phyloP scores from a whole-genome alignment of 1,140 invertebrate species.

The Drosophila ercepeae region DNA sequence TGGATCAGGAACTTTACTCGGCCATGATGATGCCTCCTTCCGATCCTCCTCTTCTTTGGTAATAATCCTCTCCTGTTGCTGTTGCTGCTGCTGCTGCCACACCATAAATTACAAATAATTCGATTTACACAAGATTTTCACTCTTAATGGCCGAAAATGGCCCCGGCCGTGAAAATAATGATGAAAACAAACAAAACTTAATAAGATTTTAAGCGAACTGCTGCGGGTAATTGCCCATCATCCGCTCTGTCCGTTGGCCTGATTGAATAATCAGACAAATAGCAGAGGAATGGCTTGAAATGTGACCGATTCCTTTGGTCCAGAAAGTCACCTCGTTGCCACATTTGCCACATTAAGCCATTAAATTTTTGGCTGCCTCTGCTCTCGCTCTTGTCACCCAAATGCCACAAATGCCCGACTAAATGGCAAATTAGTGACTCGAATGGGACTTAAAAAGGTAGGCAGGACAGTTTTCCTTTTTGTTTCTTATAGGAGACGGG shows the following conservation, averaged over 20 bases:
- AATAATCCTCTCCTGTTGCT: conserved; percentile 63
- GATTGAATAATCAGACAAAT: conserved; percentile 61
- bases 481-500: conserved; percentile 1
- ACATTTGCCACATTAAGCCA: conserved; percentile 69
- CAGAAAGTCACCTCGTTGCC: conserved; percentile 22
- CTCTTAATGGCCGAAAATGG: conserved; percentile 81
- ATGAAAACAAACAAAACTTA: conserved; percentile 82
- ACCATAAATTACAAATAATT: conserved; percentile 83
- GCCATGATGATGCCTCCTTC: conserved; percentile 22
- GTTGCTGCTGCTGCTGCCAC: conserved; percentile 51
- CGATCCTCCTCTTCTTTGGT: conserved; percentile 28
- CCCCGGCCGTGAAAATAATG: conserved; percentile 79
- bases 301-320: conserved; percentile 14
- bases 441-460: conserved; percentile 21
- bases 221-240: conserved; percentile 36
- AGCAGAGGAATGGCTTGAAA: conserved; percentile 21
- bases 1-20: conserved; percentile 35
- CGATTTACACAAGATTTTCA: conserved; percentile 82
- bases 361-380: conserved; percentile 59
- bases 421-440: conserved; percentile 77
- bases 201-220: conserved; percentile 71
- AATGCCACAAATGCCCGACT: conserved; percentile 64
- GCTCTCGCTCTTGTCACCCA: conserved; percentile 63
- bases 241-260: background rate
- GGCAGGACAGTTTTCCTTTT: conserved; percentile 14